Base-by-base conservation (phyloP, 2,888 invertebrate genomes). In the Gasteruption jaculator region DNA sequence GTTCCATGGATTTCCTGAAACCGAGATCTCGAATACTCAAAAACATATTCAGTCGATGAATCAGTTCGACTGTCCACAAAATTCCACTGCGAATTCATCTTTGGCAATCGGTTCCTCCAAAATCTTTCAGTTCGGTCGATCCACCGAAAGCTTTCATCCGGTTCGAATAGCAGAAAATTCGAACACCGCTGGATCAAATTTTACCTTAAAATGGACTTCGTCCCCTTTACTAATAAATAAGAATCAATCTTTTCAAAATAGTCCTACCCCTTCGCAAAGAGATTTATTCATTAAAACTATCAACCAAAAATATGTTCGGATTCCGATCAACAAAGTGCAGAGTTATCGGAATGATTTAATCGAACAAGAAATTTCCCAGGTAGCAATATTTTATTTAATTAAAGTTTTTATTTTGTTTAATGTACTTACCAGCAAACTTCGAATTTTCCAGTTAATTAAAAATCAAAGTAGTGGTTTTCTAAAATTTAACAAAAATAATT, bases 1-100 rank as follows among this genome's bases (percentile, higher is more conserved):
- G 12, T 56, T 56, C 37, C 51, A 50, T 10, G 58, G 56, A 16
- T 61, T 59, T 30, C 49, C 61, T 5, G 35, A 51, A 15, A 54
- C 48, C 18, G 60, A 61, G 25, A 55, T 55, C 27, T 50, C 52
- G 12, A 54, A 42, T 27, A 49, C 57, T 16, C 49, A 54, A 31
- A 54, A 31, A 46, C 52, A 54, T 15, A 41, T 52, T 22, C 51
- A 46, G 38, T 52, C 44, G 19, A 43, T 49, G 48, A 56, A 50
- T 14, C 32, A 53, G 22, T 41, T 54, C 6, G 50, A 48, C 24
- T 35, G 37, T 20, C 46, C 44, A 4, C 18, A 10, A 8, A 25
- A 19, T n/a, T 11, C 30, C n/a, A 15, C 10, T 19, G 7, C 5
- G 3, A 20, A 2, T 24, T 11, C 39, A 3, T 7, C n/a, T 27